Conservation (phyloP, 2,888 invertebrate genomes). For the Liopterus haemorrhoidalis region DNA sequence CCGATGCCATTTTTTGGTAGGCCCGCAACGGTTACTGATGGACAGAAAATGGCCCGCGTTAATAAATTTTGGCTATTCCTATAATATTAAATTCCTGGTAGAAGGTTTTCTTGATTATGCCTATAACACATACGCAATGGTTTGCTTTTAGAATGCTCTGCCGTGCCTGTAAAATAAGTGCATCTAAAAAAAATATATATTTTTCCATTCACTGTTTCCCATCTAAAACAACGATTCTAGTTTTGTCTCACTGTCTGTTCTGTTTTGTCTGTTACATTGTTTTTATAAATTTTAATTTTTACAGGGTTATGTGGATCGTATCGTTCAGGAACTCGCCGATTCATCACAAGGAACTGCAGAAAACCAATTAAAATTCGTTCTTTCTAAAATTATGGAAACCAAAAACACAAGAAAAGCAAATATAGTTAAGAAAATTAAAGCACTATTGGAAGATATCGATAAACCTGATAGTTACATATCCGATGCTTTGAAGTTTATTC, state of each 20-base stretch:
- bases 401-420: conserved; percentile 56
- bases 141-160: conserved; percentile 4
- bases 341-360: conserved; percentile 55
- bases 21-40: too few relatives aligned
- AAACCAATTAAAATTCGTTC: conserved; percentile 52
- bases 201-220: too few relatives aligned
- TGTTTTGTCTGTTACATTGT: background rate
- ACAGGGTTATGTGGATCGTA: conserved; percentile 57
- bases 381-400: conserved; percentile 53
- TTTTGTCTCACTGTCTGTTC: too few relatives aligned
- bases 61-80: too few relatives aligned
- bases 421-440: conserved; percentile 52
- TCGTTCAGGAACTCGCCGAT: conserved; percentile 51
- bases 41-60: too few relatives aligned
- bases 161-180: background rate
- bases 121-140: too few relatives aligned
- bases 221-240: too few relatives aligned
- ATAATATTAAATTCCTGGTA: too few relatives aligned
- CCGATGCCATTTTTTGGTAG: too few relatives aligned
- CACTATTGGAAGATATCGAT: conserved; percentile 52
- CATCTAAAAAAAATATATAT: too few relatives aligned
- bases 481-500: conserved; percentile 53
- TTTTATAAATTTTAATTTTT: conserved; percentile 33
- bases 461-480: conserved; percentile 54
- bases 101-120: too few relatives aligned